Evolutionary conservation across 2,888 invertebrate genomes (phyloP), one percentile per base, ranked within the genome.

Genomic region (Hirtodrosophila duncani): DNA sequence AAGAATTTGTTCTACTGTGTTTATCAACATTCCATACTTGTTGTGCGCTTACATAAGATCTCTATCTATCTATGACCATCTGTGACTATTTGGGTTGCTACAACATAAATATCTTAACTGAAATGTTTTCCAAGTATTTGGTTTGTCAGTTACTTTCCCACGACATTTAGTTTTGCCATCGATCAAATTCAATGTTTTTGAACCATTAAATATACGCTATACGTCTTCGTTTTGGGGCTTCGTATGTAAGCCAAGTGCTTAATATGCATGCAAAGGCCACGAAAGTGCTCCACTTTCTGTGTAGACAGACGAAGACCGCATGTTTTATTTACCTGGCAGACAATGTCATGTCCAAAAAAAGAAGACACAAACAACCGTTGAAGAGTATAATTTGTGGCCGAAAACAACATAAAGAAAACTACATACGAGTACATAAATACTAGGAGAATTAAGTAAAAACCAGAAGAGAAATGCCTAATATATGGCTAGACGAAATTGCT

Each of bases 271-370:
- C 44, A 34, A 29, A 37, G 48, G 53, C 21, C 80, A 65, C 59
- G 66, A 68, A 68, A 65, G 60, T 57, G 66, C 66, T 77, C 74
- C 45, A 80, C 48, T 68, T 72, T 67, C 48, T 59, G 53, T 67
- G 55, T n/a, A n/a, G 49, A 70, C 57, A 75, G 58, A 75, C 61
- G 17, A 11, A 18, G 7, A n/a, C 9, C 10, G 27, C 49, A 70
- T 69, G 44, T 63, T 75, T 71, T 56, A 75, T 75, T 75, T 61
- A 71, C 69, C 74, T 78, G 49, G 14, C n/a, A n/a, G 44, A 23
- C 71, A 56, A 74, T 67, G 79, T 67, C 79, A 71, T 38, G 39
- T 53, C 41, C 56, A 21, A 60, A 56, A 38, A 42, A 52, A 52
- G 30, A 37, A 23, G 29, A 38, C 21, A 20, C 18, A 33, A 34